phyloP scores from a whole-genome alignment of 2,888 invertebrate genomes.

The Glaucopsyche alexis region DNA sequence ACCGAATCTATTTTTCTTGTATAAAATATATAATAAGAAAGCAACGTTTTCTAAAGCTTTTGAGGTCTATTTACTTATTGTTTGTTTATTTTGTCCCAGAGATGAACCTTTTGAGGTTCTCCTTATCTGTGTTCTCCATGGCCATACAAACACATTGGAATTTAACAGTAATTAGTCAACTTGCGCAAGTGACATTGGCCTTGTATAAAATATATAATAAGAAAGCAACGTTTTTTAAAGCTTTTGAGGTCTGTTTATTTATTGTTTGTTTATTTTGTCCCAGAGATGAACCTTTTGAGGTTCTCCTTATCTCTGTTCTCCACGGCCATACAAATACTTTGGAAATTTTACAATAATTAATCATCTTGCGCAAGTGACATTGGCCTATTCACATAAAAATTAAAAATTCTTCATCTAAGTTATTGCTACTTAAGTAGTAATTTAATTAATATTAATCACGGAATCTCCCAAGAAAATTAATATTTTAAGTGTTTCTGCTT shows the following conservation, averaged over 20 bases:
- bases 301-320: background rate
- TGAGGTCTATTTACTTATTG: too few relatives aligned
- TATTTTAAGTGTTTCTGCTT: background rate
- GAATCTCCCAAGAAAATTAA: background rate
- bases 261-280: background rate
- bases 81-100: background rate
- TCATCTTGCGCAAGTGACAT: constrained; percentile 1
- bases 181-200: background rate
- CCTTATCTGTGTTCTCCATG: background rate
- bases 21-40: too few relatives aligned
- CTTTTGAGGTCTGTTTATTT: too few relatives aligned
- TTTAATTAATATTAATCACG: background rate
- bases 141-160: background rate
- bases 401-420: background rate
- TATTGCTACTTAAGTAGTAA: background rate
- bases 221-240: too few relatives aligned
- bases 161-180: constrained; percentile 10
- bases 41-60: too few relatives aligned
- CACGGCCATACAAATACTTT: background rate
- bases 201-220: too few relatives aligned
- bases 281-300: background rate
- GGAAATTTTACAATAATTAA: constrained; percentile 12
- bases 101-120: background rate
- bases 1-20: too few relatives aligned
- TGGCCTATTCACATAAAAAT: constrained; percentile 18